Conservation (phyloP, 2,888 invertebrate genomes). For the Microplitis deprimator region DNA sequence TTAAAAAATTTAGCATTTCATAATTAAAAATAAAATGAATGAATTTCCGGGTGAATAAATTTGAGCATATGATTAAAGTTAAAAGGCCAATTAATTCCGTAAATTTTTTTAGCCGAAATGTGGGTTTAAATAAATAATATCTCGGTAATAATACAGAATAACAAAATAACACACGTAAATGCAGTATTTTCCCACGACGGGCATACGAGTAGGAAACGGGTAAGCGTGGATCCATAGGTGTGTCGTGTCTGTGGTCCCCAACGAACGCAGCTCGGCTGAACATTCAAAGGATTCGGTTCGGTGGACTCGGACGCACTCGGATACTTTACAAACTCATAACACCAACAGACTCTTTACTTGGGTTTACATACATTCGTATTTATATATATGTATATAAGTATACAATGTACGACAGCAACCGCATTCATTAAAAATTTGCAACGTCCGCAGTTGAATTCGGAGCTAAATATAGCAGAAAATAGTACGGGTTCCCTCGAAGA, state of each 20-base stretch:
- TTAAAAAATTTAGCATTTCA: too few relatives aligned
- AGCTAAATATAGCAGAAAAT: not conserved
- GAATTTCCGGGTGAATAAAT: too few relatives aligned
- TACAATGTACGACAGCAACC: not conserved
- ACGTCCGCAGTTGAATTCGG: not conserved
- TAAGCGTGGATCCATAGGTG: constrained; percentile 31
- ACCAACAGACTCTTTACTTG: not conserved
- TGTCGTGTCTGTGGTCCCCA: constrained; percentile 20
- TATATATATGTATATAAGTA: not conserved
- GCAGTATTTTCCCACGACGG: not conserved
- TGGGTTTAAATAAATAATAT: not conserved
- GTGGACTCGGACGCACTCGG: constrained; percentile 20
- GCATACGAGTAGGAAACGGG: constrained; percentile 32
- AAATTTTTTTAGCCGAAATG: constrained; percentile 7
- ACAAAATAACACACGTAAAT: not conserved
- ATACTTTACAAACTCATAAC: too few relatives aligned
- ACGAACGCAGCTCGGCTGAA: constrained; percentile 17
- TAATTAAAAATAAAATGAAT: too few relatives aligned
- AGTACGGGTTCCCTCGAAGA: not conserved
- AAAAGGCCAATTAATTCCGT: not conserved
- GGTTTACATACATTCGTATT: not conserved
- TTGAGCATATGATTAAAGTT: not conserved
- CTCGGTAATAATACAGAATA: not conserved
- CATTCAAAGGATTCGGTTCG: constrained; percentile 35
- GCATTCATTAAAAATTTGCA: not conserved